phyloP scores from a whole-genome alignment of 2,113 vertebrate species.

The Tetraodon nigroviridis region DNA sequence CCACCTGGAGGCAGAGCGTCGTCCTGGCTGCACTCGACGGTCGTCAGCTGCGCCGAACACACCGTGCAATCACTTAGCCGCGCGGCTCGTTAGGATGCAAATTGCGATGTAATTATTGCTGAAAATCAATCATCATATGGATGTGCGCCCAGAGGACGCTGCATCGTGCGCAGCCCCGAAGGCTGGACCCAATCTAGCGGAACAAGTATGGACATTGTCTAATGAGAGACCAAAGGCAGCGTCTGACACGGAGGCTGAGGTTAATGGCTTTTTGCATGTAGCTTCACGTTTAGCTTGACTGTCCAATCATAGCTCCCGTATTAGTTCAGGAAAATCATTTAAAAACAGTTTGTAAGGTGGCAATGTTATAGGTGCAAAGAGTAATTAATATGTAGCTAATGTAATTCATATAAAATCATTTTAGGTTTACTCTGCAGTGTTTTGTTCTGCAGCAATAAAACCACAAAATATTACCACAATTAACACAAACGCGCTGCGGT shows the following conservation, averaged over 20 bases:
- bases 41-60: not conserved
- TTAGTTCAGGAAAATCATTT: slow-evolving; percentile 10
- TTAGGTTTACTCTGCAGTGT: not conserved
- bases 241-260: slow-evolving; percentile 6
- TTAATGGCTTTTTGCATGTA: slow-evolving; percentile 30
- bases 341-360: slow-evolving; percentile 9
- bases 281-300: slow-evolving; percentile 19
- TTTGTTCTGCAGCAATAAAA: not conserved
- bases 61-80: no score
- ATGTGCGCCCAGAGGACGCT: no score
- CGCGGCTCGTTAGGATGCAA: no score
- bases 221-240: slow-evolving; percentile 31
- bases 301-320: slow-evolving; percentile 7
- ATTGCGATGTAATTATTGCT: no score
- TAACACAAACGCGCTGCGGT: slow-evolving; percentile 38
- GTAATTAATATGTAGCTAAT: not conserved
- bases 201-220: slow-evolving; percentile 15
- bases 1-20: not conserved
- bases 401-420: not conserved
- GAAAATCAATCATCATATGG: no score
- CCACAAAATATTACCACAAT: slow-evolving; percentile 23
- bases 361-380: slow-evolving; percentile 11
- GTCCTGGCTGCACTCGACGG: no score
- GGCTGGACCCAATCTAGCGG: slow-evolving; percentile 15
- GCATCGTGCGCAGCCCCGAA: not conserved